A percentile compares a stretch with the other conserved stretches of the same genome.
Conservation (phyloP, 2,888 invertebrate species). For the Heteromyza rotundicornis region DNA sequence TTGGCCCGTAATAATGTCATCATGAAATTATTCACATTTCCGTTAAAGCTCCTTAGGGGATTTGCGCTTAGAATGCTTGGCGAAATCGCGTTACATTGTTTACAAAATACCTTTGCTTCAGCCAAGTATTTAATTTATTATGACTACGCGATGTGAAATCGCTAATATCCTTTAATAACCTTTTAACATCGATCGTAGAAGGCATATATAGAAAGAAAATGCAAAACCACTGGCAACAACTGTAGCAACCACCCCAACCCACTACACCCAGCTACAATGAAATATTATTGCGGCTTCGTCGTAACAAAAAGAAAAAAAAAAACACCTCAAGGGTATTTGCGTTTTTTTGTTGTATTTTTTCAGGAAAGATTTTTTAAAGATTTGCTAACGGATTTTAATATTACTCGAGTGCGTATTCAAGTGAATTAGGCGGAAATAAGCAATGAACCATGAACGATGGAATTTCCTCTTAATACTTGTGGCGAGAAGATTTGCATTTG, state of each 20-base stretch:
- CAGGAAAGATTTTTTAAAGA: slow-evolving; percentile 15
- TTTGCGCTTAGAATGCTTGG: slow-evolving; percentile 13
- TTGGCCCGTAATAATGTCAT: no score
- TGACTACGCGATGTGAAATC: slow-evolving; percentile 8
- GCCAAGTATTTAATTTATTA: slow-evolving; percentile 13
- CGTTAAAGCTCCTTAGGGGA: slow-evolving; percentile 36
- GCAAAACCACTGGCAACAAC: background rate
- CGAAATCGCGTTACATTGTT: no score
- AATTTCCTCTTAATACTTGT: slow-evolving; percentile 42
- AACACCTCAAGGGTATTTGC: slow-evolving; percentile 46
- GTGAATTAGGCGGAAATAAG: slow-evolving; percentile 54
- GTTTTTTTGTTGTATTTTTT: slow-evolving; percentile 21
- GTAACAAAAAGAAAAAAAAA: no score
- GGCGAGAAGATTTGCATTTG: slow-evolving; percentile 51
- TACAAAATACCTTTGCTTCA: no score
- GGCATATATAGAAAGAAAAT: background rate
- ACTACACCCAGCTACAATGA: background rate
- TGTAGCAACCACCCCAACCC: slow-evolving; percentile 6
- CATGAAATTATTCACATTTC: no score
- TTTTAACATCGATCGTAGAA: background rate
- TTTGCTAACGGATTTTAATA: slow-evolving; percentile 35
- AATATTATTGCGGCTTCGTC: slow-evolving; percentile 29
- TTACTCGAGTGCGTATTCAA: slow-evolving; percentile 29
- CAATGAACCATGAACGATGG: slow-evolving; percentile 59
- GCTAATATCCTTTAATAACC: slow-evolving; percentile 17